Evolutionary conservation across 2,797 vertebrate species (phyloP), one percentile per base, ranked within the genome.

Genomic region (Antrozous pallidus): DNA sequence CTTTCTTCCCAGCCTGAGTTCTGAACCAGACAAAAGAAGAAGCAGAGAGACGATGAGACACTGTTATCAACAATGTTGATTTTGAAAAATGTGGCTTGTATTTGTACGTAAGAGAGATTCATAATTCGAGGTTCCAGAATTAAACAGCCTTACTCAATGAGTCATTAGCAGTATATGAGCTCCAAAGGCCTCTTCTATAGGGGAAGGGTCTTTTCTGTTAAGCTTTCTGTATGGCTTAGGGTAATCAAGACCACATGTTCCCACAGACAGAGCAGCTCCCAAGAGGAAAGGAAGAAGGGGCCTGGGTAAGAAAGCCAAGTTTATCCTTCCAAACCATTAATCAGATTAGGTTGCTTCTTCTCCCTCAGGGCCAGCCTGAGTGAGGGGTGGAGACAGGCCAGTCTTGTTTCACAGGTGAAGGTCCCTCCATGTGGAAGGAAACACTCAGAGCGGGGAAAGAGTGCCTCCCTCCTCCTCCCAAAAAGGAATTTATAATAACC

Each of bases 241-340:
- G 56, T 96, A 94, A 96, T 96, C 45, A 80, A 93, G 93, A 94
- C 74, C 96, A 96, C 94, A 94, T 94, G 96, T 95, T 94, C 65
- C 89, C 81, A 45, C 6, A 79, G 80, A 51, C 77, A 47, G 73
- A 92, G 79, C 40, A 13, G 51, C 47, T 92, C 91, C 71, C 83
- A 71, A 61, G 94, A 94, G 86, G 74, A 85, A 77, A 31, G 89
- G 92, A 85, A 92, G 94, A 94, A 94, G 58, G 73, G 69, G 58
- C 47, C 40, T 56, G 85, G 65, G 82, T 54, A 91, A 38, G 54
- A 85, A 92, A 96, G 93, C 82, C 87, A 94, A 94, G 58, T 88
- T 94, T 94, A 96, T 92, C 58, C 79, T 94, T 96, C 89, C 94
- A 96, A 94, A 88, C 58, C 58, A 83, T 96, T 94, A 94, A 94